Evolutionary conservation across 2,113 vertebrate genomes (phyloP).

Genomic region (Aphyosemion australe): DNA sequence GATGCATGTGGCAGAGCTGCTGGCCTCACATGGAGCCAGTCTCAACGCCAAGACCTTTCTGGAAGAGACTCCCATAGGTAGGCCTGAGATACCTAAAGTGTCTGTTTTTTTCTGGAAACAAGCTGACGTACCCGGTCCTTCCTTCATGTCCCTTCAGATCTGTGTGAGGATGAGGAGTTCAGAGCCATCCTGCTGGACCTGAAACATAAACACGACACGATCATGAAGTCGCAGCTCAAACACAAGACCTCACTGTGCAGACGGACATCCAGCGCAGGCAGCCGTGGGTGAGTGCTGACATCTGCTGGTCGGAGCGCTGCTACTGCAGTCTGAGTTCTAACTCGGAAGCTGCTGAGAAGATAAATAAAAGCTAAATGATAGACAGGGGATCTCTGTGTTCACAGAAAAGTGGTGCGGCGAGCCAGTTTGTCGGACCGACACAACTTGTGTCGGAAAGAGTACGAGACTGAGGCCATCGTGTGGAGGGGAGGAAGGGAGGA

Average conservation of each 20-base stretch:
- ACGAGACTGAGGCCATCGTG: conserved; percentile 94
- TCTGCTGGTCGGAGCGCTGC: conserved; percentile 53
- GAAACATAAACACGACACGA: conserved; percentile 96
- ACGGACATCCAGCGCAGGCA: conserved; percentile 93
- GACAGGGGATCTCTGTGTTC: not conserved
- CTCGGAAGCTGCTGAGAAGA: too few relatives aligned
- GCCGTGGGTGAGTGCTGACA: conserved; percentile 88
- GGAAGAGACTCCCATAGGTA: conserved; percentile 98
- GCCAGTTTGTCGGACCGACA: conserved; percentile 94
- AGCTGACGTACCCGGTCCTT: not conserved
- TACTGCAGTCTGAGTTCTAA: conserved; percentile 6
- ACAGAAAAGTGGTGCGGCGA: conserved; percentile 93
- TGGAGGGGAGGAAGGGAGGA: conserved; percentile 89
- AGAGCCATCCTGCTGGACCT: conserved; percentile 91
- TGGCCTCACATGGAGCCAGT: conserved; percentile 94
- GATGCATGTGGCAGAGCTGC: conserved; percentile 94
- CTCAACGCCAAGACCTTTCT: conserved; percentile 92
- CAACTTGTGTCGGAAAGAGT: conserved; percentile 94
- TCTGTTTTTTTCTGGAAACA: not conserved
- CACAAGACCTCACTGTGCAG: conserved; percentile 95
- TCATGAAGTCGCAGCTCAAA: conserved; percentile 98
- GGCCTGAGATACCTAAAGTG: conserved; percentile 8
- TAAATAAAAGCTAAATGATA: not conserved
- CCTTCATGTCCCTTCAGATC: conserved; percentile 85
- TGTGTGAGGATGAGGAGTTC: conserved; percentile 97